Evolutionary conservation across 2,113 vertebrate genomes (phyloP).

Genomic region (Hymenochirus boettgeri): DNA sequence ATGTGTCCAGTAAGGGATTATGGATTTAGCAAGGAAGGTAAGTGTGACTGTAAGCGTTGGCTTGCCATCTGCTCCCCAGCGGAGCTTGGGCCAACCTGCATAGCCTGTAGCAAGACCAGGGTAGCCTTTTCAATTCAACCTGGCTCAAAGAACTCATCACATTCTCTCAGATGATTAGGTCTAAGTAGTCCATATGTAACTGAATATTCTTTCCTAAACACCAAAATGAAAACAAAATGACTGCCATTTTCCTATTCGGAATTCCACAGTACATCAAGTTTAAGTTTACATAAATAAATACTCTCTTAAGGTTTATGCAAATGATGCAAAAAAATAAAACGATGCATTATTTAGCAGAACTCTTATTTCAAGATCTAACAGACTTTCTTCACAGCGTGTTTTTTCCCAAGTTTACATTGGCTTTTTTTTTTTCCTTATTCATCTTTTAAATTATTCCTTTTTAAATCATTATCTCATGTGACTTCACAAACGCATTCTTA

Average conservation of each 20-base stretch:
- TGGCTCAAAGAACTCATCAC: conserved; percentile 90
- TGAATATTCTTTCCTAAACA: conserved; percentile 92
- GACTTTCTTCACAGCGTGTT: conserved; percentile 85
- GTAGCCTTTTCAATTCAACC: conserved; percentile 88
- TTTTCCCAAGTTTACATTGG: conserved; percentile 81
- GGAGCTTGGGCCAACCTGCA: conserved; percentile 98
- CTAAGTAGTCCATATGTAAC: conserved; percentile 99
- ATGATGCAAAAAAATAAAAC: conserved; percentile 82
- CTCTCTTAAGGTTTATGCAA: conserved; percentile 85
- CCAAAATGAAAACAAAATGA: conserved; percentile 84
- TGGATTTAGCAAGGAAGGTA: conserved; percentile 99
- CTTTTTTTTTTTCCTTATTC: conserved; percentile 67
- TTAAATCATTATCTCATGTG: conserved; percentile 80
- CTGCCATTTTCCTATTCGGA: conserved; percentile 73
- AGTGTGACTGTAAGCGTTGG: conserved; percentile 99
- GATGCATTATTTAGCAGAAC: conserved; percentile 83
- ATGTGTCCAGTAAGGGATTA: conserved; percentile 98
- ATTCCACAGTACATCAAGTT: conserved; percentile 75
- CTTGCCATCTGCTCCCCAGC: conserved; percentile 99
- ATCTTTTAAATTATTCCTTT: conserved; percentile 85
- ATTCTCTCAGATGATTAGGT: conserved; percentile 99
- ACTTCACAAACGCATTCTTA: conserved; percentile 74
- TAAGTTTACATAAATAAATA: conserved; percentile 80
- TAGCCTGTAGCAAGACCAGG: conserved; percentile 99
- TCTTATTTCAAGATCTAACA: conserved; percentile 85